Base-by-base conservation (phyloP, 1,140 invertebrate species). In the Psilanteris sp. region DNA sequence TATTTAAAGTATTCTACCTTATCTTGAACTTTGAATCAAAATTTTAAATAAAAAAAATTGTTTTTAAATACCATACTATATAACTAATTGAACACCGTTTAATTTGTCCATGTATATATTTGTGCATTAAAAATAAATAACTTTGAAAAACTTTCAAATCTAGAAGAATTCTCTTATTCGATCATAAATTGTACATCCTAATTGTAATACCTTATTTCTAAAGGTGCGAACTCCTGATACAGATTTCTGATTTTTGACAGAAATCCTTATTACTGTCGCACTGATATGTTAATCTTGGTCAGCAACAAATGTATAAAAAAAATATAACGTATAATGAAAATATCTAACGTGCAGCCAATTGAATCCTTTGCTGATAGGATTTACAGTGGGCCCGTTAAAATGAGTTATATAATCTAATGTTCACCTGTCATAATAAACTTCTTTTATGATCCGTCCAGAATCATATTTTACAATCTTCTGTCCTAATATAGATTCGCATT, bases 201-300 rank as follows among this genome's bases (percentile, higher is more conserved):
- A 76, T 74, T 46, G 64, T 81, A 85, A 80, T 79, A 61, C 57
- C 79, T 85, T 83, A 83, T 43, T 59, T 15, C 24, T 64, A 82
- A 83, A 59, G 77, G 61, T 81, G 77, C 68, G 77, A 79, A 79
- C 29, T 73, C 68, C 75, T 83, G 77, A 78, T 82, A 29, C 66
- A 59, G 73, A 44, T 73, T 67, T 55, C 78, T 59, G 57, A 29
- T 44, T n/a, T 31, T 9, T 22, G 9, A 79, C 80, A 43, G 57
- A 57, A 57, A 64, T 37, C 37, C 5, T 59, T 46, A 50, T 57
- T 27, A 46, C 34, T 8, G 52, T 61, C 61, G 70, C 70, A 74
- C 78, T 86, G 87, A 89, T 89, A 89, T 87, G 87, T 83, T 82
- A 64, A 83, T 79, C 86, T 87, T 86, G 80, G 82, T 88, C 86